A percentile compares a stretch with the other conserved stretches of the same genome.
Conservation (phyloP, 2,797 vertebrate species). For the Anableps anableps region DNA sequence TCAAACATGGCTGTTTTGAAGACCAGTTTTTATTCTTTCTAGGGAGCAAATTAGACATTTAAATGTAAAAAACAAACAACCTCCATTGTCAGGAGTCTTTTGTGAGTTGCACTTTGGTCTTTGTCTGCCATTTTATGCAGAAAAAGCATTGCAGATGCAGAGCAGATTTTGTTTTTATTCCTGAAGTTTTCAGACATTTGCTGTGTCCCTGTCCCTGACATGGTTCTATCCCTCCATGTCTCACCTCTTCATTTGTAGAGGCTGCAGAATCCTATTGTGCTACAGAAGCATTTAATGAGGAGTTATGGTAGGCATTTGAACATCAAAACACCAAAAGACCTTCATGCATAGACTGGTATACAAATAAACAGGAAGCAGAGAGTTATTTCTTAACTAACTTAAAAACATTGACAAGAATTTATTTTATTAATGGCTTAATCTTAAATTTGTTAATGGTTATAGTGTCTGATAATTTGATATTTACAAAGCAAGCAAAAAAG, state of each 20-base stretch:
- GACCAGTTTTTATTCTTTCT: constrained; percentile 32
- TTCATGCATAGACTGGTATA: background rate
- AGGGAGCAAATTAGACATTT: constrained; percentile 28
- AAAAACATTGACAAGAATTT: too few species aligned
- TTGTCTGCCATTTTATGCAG: constrained; percentile 22
- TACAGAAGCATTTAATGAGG: constrained; percentile 20
- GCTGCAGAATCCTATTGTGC: constrained; percentile 28
- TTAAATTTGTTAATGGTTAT: background rate
- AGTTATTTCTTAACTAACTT: background rate
- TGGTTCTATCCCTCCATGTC: constrained; percentile 12
- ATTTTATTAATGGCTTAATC: background rate
- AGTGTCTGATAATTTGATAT: background rate
- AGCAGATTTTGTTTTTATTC: constrained; percentile 42
- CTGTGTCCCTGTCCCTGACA: constrained; percentile 1
- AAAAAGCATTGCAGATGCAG: constrained; percentile 13
- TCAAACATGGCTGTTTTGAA: constrained; percentile 20
- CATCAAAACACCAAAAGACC: background rate
- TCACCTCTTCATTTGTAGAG: constrained; percentile 24
- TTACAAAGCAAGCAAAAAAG: background rate
- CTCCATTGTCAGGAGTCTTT: constrained; percentile 21
- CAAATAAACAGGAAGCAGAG: background rate
- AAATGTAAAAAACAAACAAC: constrained; percentile 11
- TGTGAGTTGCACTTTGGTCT: constrained; percentile 22
- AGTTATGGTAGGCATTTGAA: constrained; percentile 1
- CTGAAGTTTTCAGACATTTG: constrained; percentile 43